Percentiles rank a stretch among this genome's conserved stretches.
Evolutionary conservation across 2,797 vertebrate genomes (phyloP).

Genomic region (Anguilla marmorata): DNA sequence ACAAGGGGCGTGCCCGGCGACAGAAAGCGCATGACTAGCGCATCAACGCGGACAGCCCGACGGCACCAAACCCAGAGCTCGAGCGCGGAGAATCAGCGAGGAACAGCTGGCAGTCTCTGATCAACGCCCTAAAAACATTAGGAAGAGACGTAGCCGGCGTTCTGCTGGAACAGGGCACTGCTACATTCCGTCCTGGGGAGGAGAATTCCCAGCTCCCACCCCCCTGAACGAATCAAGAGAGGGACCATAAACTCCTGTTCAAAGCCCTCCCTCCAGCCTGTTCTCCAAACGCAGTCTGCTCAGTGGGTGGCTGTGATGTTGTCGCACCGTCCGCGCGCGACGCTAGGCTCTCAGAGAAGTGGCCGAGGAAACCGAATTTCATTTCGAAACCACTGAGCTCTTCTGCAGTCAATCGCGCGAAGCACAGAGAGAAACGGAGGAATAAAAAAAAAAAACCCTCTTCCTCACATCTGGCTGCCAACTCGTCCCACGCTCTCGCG

Average conservation of each 20-base stretch:
- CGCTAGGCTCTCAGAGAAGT: background rate
- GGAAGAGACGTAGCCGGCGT: background rate
- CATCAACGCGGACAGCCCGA: background rate
- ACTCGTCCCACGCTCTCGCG: background rate
- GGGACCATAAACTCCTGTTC: background rate
- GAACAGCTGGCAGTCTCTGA: background rate
- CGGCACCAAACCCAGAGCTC: too few relatives aligned
- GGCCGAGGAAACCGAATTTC: background rate
- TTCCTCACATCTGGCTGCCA: background rate
- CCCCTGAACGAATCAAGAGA: background rate
- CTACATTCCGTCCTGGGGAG: background rate
- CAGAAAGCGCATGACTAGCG: background rate
- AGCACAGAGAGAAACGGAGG: too few relatives aligned
- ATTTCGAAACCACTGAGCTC: too few relatives aligned
- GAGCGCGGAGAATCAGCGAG: background rate
- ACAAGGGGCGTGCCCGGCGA: background rate
- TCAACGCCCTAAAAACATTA: background rate
- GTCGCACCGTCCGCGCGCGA: background rate
- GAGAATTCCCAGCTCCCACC: background rate
- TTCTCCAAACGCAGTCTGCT: background rate
- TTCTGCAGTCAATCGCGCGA: too few relatives aligned
- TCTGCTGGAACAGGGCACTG: background rate
- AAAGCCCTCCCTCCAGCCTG: too few relatives aligned
- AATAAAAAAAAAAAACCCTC: background rate
- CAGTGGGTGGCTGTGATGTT: background rate